These are phyloP conservation scores for Parazoanthus atlanticus DNA, from an alignment of 92 coral and sea anemone species.

Conservation along the genomic window DNA sequence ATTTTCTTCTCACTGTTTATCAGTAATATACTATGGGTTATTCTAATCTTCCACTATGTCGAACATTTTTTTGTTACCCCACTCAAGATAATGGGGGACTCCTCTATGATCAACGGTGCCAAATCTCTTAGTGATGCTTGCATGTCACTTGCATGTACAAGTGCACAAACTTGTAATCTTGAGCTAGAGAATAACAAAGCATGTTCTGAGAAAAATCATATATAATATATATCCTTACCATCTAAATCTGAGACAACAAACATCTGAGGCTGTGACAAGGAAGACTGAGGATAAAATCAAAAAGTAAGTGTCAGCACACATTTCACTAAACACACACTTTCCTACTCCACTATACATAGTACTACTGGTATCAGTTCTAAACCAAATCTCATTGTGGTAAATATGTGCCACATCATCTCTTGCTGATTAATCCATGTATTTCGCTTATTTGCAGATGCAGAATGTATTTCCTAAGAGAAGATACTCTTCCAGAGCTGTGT, in stretches of 20 bases:
- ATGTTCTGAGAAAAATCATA: neutral
- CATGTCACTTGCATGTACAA: neutral
- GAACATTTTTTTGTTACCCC: too few species aligned
- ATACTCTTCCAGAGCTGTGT: neutral
- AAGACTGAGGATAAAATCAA: slow-evolving; percentile 63
- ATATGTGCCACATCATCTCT: too few species aligned
- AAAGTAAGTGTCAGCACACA: neutral
- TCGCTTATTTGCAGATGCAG: neutral
- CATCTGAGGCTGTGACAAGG: slow-evolving; percentile 96
- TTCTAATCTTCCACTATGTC: too few species aligned
- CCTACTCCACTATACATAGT: neutral
- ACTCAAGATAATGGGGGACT: too few species aligned
- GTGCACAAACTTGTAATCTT: neutral
- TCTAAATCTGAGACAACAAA: slow-evolving; percentile 97
- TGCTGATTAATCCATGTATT: neutral
- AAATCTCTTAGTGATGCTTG: neutral
- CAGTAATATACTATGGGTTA: too few species aligned
- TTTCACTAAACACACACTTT: neutral
- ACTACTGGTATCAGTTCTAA: neutral
- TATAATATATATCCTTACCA: slow-evolving; percentile 60
- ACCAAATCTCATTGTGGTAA: neutral
- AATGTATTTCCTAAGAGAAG: neutral
- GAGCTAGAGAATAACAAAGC: neutral
- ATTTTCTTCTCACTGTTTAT: too few species aligned
- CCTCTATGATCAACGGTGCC: neutral